Base-by-base conservation (phyloP, 1,140 invertebrate species). In the Portunus trituberculatus region DNA sequence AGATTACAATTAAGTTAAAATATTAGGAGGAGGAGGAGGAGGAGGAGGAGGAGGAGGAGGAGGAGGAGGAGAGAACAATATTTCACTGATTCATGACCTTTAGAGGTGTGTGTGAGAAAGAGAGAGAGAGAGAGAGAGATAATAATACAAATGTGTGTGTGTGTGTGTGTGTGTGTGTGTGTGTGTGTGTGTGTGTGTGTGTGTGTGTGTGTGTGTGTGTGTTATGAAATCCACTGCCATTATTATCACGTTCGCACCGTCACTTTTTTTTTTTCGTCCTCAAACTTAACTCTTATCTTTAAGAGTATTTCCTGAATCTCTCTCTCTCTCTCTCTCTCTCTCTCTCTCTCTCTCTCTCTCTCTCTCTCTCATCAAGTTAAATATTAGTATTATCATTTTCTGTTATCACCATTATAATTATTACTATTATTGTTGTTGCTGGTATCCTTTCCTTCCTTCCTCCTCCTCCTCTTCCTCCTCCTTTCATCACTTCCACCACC, bases 91-190 rank as follows among this genome's bases (percentile, higher is more conserved):
- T 59, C 52, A 59, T 59, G 52, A 59, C 52, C 52, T 59, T 25
- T 25, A 31, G 7, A 8, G 25, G 46, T 48, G 87, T 4, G 87
- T 4, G 32, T 1, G n/a, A 88, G 39, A 39, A 6, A 39, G 39
- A 39, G 28, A 82, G 91, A 92, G 59, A 82, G 91, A 92, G 59
- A 82, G 48, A 92, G 48, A 82, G 59, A 92, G 91, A 92, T 20
- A 59, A 59, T 14, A 12, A 14, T 59, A 59, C 52, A 59, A 8
- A 16, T 16, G 89, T 46, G 89, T 25, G 89, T 46, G 89, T 25
- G 89, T 25, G 89, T 25, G 89, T 25, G 89, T 46, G 89, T 25
- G 89, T 3, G 45, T 46, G 87, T 59, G 52, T 59, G 52, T 59
- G 52, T 59, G 52, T 59, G 52, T 59, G 52, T 59, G 52, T 59